Evolutionary conservation across 2,113 vertebrate species (phyloP).

Genomic region (Proterorhinus semilunaris): DNA sequence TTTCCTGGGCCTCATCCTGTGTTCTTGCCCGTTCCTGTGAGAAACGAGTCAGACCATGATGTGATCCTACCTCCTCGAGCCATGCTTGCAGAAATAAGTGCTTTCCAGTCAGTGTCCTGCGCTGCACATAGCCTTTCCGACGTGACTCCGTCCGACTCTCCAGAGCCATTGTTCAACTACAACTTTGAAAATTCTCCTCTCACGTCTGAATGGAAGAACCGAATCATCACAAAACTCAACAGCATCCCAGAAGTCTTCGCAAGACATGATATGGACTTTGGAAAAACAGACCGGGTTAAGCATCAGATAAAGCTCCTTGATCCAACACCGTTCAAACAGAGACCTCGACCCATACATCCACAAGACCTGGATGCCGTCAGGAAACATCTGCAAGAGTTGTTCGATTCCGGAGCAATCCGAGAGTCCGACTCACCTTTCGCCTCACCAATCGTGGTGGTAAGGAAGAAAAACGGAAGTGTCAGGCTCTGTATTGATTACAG

Average conservation of each 20-base stretch:
- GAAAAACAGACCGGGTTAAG: neutral
- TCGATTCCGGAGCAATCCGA: neutral
- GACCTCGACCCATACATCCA: neutral
- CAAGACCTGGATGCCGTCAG: neutral
- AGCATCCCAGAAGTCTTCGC: neutral
- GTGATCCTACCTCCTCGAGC: too few relatives aligned
- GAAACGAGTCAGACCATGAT: too few relatives aligned
- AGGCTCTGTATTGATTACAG: too few relatives aligned
- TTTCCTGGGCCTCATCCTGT: neutral
- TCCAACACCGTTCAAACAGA: too few relatives aligned
- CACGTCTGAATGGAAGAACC: neutral
- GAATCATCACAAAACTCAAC: neutral
- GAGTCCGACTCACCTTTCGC: neutral
- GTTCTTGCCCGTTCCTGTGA: neutral
- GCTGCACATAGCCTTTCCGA: too few relatives aligned
- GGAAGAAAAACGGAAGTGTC: neutral
- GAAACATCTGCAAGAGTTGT: neutral
- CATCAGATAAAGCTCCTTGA: neutral
- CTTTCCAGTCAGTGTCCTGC: too few relatives aligned
- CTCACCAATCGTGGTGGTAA: neutral
- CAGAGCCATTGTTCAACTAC: neutral
- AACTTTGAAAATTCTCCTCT: neutral
- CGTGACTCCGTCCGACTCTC: neutral
- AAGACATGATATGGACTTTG: neutral
- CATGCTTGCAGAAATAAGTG: too few relatives aligned